These are phyloP conservation scores for Colossoma macropomum DNA, from an alignment of 2,113 vertebrate species.

Conservation along the genomic window DNA sequence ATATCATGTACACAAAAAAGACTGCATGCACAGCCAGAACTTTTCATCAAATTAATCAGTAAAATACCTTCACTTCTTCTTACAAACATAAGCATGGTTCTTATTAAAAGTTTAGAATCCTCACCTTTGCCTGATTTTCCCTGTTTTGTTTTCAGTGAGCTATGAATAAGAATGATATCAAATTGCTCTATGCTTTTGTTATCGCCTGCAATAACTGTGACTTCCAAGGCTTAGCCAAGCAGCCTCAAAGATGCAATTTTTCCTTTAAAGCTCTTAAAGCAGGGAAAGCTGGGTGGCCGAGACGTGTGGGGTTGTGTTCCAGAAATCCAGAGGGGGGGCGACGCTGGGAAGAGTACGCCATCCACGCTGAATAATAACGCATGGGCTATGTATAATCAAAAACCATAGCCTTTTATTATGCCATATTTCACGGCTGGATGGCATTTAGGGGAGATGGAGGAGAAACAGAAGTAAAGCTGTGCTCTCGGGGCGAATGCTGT, in stretches of 20 bases:
- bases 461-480: conserved; percentile 10
- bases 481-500: background rate
- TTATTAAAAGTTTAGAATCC: background rate
- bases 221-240: background rate
- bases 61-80: background rate
- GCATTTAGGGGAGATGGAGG: conserved; percentile 44
- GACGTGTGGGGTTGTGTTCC: background rate
- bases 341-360: conserved; percentile 30
- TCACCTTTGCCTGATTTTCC: background rate
- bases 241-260: background rate
- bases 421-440: conserved; percentile 63
- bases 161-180: background rate
- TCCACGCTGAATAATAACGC: conserved; percentile 63
- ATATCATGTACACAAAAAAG: no score
- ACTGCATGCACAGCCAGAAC: no score
- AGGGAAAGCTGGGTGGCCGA: conserved; percentile 24
- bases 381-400: conserved; percentile 62
- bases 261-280: background rate
- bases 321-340: conserved; percentile 4
- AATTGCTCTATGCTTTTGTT: background rate
- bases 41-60: no score
- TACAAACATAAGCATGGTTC: background rate
- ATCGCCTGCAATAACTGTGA: background rate
- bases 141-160: background rate
- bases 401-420: conserved; percentile 64